These are phyloP conservation scores for Dynastes maya DNA, from an alignment of 2,888 invertebrate genomes.

Conservation along the genomic window DNA sequence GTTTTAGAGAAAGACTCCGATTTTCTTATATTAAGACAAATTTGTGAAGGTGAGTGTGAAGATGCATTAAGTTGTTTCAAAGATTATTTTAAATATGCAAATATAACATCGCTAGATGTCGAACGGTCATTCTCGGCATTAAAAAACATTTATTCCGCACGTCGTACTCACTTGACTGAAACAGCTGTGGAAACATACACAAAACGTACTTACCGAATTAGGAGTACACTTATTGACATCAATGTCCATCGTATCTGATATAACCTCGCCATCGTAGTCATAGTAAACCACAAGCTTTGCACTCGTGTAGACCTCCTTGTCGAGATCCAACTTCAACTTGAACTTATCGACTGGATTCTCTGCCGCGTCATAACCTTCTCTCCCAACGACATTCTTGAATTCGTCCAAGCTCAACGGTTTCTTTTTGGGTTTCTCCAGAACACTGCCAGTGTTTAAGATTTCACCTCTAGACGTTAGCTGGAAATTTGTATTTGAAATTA, in stretches of 20 bases:
- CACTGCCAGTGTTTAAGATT: neutral
- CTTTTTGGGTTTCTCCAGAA: constrained; percentile 10
- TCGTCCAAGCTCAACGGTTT: constrained; percentile 2
- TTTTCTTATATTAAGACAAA: too few species aligned
- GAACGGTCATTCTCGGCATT: too few species aligned
- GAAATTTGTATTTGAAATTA: neutral
- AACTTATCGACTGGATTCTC: constrained; percentile 67
- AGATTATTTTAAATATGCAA: too few species aligned
- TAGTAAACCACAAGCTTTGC: constrained; percentile 57
- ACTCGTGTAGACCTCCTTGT: constrained; percentile 75
- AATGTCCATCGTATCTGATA: constrained; percentile 20
- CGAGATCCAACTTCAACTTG: constrained; percentile 79
- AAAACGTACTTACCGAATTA: constrained; percentile 53
- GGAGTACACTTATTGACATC: constrained; percentile 13
- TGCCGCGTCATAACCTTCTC: constrained; percentile 58
- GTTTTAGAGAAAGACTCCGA: too few species aligned
- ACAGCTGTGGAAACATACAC: too few species aligned
- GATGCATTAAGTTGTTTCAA: too few species aligned
- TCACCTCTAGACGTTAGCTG: constrained; percentile 27
- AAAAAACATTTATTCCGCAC: too few species aligned
- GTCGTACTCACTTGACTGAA: too few species aligned
- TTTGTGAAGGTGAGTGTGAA: too few species aligned
- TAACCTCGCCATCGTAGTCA: constrained; percentile 27
- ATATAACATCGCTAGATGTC: too few species aligned
- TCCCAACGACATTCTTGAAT: constrained; percentile 21